Evolutionary conservation across 2,113 vertebrate genomes (phyloP).

Genomic region (Ceyx cyanopectus): DNA sequence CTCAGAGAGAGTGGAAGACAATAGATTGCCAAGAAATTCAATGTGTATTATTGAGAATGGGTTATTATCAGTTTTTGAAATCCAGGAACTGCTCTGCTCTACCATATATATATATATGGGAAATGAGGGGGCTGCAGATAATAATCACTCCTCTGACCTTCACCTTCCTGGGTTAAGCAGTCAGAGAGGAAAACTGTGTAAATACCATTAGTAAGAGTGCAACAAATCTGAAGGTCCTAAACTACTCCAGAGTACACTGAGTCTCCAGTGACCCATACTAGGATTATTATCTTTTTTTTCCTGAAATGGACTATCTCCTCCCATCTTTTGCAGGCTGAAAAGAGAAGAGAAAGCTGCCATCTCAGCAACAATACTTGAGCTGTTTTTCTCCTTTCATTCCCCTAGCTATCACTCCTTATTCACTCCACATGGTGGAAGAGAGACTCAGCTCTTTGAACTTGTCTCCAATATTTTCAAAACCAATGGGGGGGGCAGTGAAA

Average conservation of each 20-base stretch:
- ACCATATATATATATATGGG: neutral
- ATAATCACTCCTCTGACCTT: neutral
- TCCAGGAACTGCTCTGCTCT: neutral
- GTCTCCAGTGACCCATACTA: neutral
- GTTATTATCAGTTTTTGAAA: neutral
- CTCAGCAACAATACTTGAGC: conserved; percentile 55
- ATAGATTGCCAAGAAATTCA: neutral
- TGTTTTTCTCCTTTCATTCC: conserved; percentile 7
- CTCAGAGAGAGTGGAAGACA: neutral
- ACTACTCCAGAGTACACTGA: neutral
- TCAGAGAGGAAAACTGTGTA: conserved; percentile 6
- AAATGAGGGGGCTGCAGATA: neutral
- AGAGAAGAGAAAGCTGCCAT: neutral
- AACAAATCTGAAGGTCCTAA: neutral
- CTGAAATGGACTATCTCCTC: neutral
- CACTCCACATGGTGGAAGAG: conserved; percentile 46
- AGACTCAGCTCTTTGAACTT: conserved; percentile 78
- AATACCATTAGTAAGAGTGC: neutral
- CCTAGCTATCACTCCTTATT: conserved; percentile 62
- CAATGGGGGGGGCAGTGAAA: conserved; percentile 41
- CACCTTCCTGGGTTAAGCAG: neutral
- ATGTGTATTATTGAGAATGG: neutral
- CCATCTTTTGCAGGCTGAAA: conserved; percentile 66
- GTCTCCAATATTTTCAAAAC: conserved; percentile 79
- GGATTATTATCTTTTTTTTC: neutral